phyloP scores from a whole-genome alignment of 2,888 invertebrate species.

The Luperina testacea region DNA sequence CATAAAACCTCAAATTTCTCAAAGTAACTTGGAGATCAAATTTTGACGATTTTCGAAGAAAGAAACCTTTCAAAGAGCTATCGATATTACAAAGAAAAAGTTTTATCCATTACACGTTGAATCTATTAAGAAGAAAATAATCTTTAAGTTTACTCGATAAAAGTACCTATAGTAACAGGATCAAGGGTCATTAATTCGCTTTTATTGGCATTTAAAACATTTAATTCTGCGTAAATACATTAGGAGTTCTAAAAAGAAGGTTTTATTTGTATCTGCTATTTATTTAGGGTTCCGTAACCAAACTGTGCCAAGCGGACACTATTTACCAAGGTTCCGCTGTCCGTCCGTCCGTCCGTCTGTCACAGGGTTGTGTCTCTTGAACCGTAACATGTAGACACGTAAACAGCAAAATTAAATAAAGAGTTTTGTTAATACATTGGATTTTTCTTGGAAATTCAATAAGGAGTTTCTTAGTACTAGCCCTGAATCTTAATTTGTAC shows the following conservation, averaged over 20 bases:
- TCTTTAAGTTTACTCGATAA: constrained; percentile 19
- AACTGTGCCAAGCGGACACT: background rate
- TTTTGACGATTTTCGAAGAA: constrained; percentile 44
- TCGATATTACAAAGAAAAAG: constrained; percentile 52
- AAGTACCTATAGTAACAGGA: background rate
- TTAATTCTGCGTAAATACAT: constrained; percentile 28
- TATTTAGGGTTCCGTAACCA: background rate
- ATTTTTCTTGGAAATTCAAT: background rate
- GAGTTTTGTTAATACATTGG: background rate
- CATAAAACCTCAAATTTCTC: constrained; percentile 31
- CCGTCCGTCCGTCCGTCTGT: background rate
- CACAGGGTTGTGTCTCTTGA: background rate
- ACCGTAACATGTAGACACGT: background rate
- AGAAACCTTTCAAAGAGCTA: constrained; percentile 39
- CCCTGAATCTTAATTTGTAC: background rate
- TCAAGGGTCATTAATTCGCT: constrained; percentile 5
- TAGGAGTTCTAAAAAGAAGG: background rate
- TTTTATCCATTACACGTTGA: constrained; percentile 53
- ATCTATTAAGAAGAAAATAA: constrained; percentile 35
- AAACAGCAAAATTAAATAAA: background rate
- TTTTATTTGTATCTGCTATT: background rate
- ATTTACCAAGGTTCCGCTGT: background rate
- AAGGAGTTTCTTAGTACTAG: background rate
- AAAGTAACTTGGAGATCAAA: constrained; percentile 35
- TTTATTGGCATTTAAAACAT: constrained; percentile 47